Conservation (phyloP, 2,888 invertebrate species). For the Halictus ligatus region DNA sequence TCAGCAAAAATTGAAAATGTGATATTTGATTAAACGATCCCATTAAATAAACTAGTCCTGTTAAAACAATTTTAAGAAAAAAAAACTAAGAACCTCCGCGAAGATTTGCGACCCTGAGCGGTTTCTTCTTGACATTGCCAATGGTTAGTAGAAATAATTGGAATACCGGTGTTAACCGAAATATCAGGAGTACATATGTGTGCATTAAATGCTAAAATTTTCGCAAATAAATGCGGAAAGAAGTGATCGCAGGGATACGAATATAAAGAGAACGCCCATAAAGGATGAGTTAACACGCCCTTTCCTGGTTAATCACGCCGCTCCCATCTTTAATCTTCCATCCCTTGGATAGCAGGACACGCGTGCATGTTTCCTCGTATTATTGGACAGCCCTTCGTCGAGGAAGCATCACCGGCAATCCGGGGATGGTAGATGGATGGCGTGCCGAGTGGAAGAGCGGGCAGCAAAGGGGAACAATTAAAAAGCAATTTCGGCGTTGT, state of each 20-base stretch:
- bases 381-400: neutral
- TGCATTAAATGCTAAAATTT: too few species aligned
- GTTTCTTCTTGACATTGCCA: neutral
- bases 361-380: slow-evolving; percentile 3
- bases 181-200: neutral
- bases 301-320: neutral
- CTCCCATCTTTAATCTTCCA: slow-evolving; percentile 8
- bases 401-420: neutral
- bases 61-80: neutral
- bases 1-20: neutral
- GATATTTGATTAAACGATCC: neutral
- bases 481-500: slow-evolving; percentile 53
- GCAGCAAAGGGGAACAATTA: slow-evolving; percentile 39
- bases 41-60: neutral
- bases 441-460: neutral
- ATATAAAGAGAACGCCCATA: neutral
- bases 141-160: neutral
- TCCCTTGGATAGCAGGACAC: neutral
- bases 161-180: neutral
- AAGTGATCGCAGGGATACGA: neutral
- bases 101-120: neutral
- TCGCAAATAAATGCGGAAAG: too few species aligned
- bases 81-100: neutral
- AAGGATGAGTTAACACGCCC: neutral
- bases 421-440: slow-evolving; percentile 22